Evolutionary conservation across 2,113 vertebrate species (phyloP).

Genomic region (Patagioenas fasciata): DNA sequence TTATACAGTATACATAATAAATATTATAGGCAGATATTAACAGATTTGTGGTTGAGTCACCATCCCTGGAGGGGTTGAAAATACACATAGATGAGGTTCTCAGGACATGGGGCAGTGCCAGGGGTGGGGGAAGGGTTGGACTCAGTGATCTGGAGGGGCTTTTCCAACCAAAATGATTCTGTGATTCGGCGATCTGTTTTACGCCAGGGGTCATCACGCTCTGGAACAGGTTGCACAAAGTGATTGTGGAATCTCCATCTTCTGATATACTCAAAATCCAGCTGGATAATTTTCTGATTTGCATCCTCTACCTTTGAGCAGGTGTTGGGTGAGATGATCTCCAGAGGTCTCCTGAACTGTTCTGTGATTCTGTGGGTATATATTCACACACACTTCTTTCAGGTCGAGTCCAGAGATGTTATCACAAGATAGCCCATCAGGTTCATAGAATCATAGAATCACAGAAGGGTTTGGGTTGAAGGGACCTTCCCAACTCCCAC

Average conservation of each 20-base stretch:
- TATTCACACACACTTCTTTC: accelerated
- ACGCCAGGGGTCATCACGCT: accelerated
- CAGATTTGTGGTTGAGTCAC: background rate
- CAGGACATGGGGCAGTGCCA: too few relatives aligned
- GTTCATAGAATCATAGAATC: too few relatives aligned
- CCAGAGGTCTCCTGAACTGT: background rate
- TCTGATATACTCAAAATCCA: background rate
- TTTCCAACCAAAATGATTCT: too few relatives aligned
- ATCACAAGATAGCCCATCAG: background rate
- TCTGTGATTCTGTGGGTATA: background rate
- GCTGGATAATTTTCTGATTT: background rate
- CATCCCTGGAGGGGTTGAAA: too few relatives aligned
- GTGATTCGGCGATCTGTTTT: background rate
- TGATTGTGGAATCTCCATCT: background rate
- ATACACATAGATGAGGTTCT: too few relatives aligned
- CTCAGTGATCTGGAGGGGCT: too few relatives aligned
- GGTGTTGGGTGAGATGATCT: background rate
- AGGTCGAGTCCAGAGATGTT: background rate
- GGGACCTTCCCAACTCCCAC: too few relatives aligned
- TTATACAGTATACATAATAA: background rate
- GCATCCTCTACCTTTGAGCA: background rate
- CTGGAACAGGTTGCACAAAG: background rate
- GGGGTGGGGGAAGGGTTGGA: too few relatives aligned
- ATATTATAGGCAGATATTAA: background rate
- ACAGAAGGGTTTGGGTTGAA: too few relatives aligned